Conservation (phyloP, 2,113 vertebrate species). For the Solenodon paradoxus region DNA sequence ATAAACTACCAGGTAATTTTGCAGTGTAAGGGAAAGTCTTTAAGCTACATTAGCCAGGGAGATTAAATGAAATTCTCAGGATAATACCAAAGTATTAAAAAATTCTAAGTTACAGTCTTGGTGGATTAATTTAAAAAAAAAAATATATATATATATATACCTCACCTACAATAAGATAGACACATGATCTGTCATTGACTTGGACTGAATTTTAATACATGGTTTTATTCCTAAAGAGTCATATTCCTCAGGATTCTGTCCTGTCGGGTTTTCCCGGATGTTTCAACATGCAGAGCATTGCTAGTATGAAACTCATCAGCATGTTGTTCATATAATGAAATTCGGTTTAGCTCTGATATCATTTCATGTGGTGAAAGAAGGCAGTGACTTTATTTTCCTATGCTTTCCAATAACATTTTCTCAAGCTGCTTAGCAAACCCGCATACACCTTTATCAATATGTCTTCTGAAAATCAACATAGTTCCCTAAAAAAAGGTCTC, state of each 20-base stretch:
- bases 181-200: constrained; percentile 32
- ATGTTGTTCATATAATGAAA: background rate
- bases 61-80: constrained; percentile 33
- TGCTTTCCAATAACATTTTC: background rate
- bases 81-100: constrained; percentile 25
- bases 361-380: background rate
- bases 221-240: background rate
- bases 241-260: background rate
- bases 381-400: background rate
- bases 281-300: background rate
- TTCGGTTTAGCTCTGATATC: background rate
- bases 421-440: background rate
- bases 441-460: background rate
- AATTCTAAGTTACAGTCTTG: background rate
- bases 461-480: background rate
- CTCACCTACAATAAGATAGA: background rate
- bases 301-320: background rate
- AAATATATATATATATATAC: background rate
- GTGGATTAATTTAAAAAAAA: constrained; percentile 46
- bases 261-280: background rate
- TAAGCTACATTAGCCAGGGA: constrained; percentile 21
- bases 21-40: constrained; percentile 2
- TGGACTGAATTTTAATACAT: constrained; percentile 19
- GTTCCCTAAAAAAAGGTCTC: background rate
- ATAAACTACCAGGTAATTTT: constrained; percentile 4